Conservation (phyloP, 2,797 vertebrate species). For the Amblyraja radiata region DNA sequence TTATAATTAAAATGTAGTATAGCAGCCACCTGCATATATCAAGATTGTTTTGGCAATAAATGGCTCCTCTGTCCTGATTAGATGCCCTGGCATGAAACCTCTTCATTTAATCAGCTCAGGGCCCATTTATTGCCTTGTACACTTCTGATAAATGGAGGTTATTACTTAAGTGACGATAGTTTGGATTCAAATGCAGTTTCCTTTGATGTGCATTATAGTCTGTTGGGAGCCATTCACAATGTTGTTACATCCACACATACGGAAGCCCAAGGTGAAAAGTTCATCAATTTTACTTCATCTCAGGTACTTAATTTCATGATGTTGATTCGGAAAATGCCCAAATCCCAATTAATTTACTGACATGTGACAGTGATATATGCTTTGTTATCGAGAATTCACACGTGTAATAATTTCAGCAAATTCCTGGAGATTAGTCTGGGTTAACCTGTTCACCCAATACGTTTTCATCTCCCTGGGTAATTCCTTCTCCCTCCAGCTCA, state of each 20-base stretch:
- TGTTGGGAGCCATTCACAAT: neutral
- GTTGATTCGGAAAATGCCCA: neutral
- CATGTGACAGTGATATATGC: neutral
- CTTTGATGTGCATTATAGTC: neutral
- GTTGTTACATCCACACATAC: neutral
- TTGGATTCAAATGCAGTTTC: constrained; percentile 10
- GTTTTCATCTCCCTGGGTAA: neutral
- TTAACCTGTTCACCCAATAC: neutral
- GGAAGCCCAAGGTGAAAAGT: neutral
- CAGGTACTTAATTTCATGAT: neutral
- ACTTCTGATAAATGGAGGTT: constrained; percentile 26
- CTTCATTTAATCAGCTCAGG: neutral
- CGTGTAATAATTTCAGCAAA: neutral
- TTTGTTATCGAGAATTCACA: neutral
- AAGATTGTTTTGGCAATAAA: neutral
- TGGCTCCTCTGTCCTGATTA: neutral
- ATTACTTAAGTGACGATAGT: neutral
- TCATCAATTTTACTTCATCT: neutral
- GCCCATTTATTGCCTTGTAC: constrained; percentile 24
- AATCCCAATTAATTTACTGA: neutral
- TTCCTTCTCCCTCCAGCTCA: neutral
- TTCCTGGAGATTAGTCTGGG: neutral
- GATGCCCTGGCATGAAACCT: constrained; percentile 4
- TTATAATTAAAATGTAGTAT: neutral
- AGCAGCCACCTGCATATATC: neutral